A percentile compares a stretch with the other conserved stretches of the same genome.
phyloP scores from a whole-genome alignment of 2,113 vertebrate genomes.

The Chionomys nivalis region DNA sequence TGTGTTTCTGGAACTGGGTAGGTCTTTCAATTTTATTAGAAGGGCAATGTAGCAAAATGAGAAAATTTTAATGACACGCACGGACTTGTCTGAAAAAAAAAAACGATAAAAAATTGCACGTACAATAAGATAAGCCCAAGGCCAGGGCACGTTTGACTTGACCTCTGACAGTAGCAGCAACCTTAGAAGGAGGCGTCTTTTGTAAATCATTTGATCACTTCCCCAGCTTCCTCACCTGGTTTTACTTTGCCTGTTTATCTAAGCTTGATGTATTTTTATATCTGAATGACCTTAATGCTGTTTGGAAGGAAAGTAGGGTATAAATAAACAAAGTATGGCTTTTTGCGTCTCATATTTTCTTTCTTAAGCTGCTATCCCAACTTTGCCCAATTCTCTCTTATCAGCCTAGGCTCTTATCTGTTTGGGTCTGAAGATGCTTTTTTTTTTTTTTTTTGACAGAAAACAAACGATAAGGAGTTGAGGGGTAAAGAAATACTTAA shows the following conservation, averaged over 20 bases:
- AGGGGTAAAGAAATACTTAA: neutral
- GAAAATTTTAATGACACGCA: neutral
- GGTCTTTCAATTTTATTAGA: conserved; percentile 5
- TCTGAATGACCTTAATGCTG: conserved; percentile 20
- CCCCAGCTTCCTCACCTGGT: neutral
- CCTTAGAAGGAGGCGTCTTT: neutral
- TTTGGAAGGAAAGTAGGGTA: neutral
- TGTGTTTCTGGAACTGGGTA: neutral
- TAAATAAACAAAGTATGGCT: neutral
- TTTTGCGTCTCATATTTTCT: neutral
- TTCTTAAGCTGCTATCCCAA: neutral
- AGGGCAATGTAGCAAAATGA: neutral
- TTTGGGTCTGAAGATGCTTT: conserved; percentile 1
- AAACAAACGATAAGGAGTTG: conserved; percentile 42
- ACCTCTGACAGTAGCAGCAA: neutral
- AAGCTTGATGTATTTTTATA: neutral
- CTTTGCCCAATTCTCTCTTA: neutral
- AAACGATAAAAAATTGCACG: neutral
- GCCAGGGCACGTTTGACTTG: neutral
- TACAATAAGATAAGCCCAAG: neutral
- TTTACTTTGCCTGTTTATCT: neutral
- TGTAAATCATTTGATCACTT: neutral
- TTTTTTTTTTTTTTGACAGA: conserved; percentile 13
- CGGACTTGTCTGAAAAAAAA: neutral
- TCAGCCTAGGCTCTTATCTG: neutral